These are phyloP conservation scores for Corbicula japonica DNA, from an alignment of 2,888 invertebrate species.

Conservation along the genomic window DNA sequence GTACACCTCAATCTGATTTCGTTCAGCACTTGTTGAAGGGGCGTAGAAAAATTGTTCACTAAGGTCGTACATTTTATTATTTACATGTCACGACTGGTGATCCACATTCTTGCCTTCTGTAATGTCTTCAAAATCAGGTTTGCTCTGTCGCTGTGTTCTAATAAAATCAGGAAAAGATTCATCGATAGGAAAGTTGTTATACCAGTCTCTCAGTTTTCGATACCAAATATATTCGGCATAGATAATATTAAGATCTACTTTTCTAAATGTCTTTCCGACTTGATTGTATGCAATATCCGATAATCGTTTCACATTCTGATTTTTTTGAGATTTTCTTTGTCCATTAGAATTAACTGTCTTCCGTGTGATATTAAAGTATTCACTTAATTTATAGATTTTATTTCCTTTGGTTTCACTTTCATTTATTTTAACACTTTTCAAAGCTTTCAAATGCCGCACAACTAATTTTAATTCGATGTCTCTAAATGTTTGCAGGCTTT, in stretches of 20 bases:
- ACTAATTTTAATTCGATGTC: slow-evolving; percentile 29
- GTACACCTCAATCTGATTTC: slow-evolving; percentile 49
- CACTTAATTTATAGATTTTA: neutral
- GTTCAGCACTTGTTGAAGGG: slow-evolving; percentile 21
- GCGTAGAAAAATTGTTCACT: slow-evolving; percentile 35
- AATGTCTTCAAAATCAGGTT: no score
- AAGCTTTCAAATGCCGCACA: slow-evolving; percentile 32
- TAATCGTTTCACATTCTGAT: neutral
- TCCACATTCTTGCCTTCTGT: neutral
- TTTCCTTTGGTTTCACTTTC: slow-evolving; percentile 23
- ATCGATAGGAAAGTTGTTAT: neutral
- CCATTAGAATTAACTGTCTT: neutral
- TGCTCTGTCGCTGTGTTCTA: no score
- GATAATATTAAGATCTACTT: slow-evolving; percentile 30
- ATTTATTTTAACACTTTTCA: slow-evolving; percentile 1
- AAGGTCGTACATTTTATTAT: no score
- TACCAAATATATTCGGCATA: slow-evolving; percentile 45
- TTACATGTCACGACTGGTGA: no score
- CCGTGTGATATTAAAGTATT: neutral
- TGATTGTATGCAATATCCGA: slow-evolving; percentile 6
- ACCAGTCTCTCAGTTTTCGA: slow-evolving; percentile 9
- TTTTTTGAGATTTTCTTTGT: no score
- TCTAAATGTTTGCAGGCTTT: neutral
- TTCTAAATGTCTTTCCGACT: slow-evolving; percentile 23
- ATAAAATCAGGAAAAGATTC: no score